A percentile compares a stretch with the other conserved stretches of the same genome.
phyloP scores from a whole-genome alignment of 2,888 invertebrate genomes.

The Meteorus cinctellus region DNA sequence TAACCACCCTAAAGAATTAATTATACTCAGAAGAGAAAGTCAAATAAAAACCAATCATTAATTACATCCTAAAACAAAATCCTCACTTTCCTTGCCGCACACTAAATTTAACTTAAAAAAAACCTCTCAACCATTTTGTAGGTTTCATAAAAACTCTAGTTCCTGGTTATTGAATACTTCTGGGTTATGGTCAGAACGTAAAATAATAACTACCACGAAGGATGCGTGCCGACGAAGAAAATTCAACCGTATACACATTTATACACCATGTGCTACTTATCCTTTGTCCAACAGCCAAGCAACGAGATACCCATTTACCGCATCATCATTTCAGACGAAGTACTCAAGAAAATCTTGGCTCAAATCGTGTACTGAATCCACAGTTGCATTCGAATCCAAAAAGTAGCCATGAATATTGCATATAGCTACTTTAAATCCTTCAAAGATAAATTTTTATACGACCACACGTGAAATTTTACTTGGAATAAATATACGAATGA shows the following conservation, averaged over 20 bases:
- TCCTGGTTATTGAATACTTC: conserved; percentile 27
- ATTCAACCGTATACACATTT: conserved; percentile 2
- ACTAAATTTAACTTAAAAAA: conserved; percentile 7
- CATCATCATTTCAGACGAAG: conserved; percentile 31
- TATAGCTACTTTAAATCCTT: neutral
- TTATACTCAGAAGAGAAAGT: neutral
- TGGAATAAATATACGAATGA: conserved; percentile 2
- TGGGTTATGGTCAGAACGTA: conserved; percentile 12
- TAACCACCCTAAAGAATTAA: conserved; percentile 11
- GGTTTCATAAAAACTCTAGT: conserved; percentile 19
- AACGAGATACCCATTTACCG: neutral
- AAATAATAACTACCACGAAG: conserved; percentile 15
- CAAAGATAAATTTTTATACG: conserved; percentile 17
- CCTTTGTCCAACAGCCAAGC: conserved; percentile 25
- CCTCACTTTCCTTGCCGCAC: neutral
- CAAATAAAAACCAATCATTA: conserved; percentile 1
- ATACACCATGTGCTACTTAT: conserved; percentile 21
- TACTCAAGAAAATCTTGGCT: conserved; percentile 9
- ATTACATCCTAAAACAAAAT: neutral
- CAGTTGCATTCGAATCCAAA: conserved; percentile 8
- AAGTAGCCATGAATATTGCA: conserved; percentile 1
- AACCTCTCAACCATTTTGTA: neutral
- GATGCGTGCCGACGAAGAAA: neutral
- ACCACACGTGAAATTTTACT: neutral
- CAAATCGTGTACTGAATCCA: neutral